Conservation (phyloP, 2,888 invertebrate genomes). For the Isoperla grammatica region DNA sequence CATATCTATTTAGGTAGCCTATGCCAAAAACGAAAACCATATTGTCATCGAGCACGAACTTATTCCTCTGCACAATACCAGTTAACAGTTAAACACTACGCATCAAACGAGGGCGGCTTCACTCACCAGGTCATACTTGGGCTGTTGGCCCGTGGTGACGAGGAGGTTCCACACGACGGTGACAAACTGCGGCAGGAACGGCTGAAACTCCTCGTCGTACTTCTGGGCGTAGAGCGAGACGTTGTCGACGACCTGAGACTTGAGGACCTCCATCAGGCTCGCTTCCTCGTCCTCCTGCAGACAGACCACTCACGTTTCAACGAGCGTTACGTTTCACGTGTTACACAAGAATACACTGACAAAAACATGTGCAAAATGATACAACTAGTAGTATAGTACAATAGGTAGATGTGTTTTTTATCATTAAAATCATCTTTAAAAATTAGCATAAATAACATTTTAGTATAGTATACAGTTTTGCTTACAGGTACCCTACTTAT, state of each 20-base stretch:
- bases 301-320: no score
- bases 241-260: conserved; percentile 95
- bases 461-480: no score
- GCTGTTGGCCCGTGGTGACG: conserved; percentile 73
- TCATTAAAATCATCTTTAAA: conserved; percentile 20
- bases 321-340: no score
- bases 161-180: conserved; percentile 90
- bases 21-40: no score
- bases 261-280: conserved; percentile 82
- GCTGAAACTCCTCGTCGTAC: conserved; percentile 95
- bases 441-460: no score
- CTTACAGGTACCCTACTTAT: no score
- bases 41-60: no score
- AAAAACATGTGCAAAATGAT: no score
- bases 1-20: neutral
- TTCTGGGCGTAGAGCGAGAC: conserved; percentile 92
- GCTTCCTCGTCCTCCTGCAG: conserved; percentile 74
- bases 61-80: no score
- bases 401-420: neutral
- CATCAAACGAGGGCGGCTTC: no score
- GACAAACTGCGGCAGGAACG: conserved; percentile 87
- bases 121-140: conserved; percentile 85
- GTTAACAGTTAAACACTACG: no score
- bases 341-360: no score
- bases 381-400: conserved; percentile 20